These are phyloP conservation scores for Octopus bimaculoides DNA, from an alignment of 1,140 invertebrate species.

Conservation along the genomic window DNA sequence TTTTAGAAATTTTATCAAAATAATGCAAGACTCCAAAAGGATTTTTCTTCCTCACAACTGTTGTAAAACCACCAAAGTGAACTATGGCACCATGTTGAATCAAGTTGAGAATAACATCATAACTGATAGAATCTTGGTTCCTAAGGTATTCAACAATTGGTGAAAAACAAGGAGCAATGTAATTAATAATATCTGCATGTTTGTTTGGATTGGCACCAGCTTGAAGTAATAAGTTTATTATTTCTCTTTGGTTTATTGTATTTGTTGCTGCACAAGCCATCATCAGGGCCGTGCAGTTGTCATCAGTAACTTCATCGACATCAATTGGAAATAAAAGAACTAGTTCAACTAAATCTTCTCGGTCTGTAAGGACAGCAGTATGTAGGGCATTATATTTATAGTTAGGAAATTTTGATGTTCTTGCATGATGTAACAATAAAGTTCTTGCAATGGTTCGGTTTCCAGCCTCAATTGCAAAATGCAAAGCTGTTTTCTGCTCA, in stretches of 20 bases:
- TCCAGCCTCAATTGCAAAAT: slow-evolving; percentile 78
- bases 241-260: slow-evolving; percentile 66
- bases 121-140: slow-evolving; percentile 65
- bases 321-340: slow-evolving; percentile 67
- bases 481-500: slow-evolving; percentile 68
- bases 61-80: slow-evolving; percentile 27
- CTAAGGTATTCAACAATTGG: slow-evolving; percentile 82
- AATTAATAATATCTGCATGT: slow-evolving; percentile 61
- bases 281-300: slow-evolving; percentile 78
- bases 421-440: slow-evolving; percentile 73
- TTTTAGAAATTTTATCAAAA: slow-evolving; percentile 23
- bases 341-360: slow-evolving; percentile 62
- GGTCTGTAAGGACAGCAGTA: slow-evolving; percentile 68
- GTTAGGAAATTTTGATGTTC: slow-evolving; percentile 64
- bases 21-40: slow-evolving; percentile 44
- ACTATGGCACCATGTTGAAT: slow-evolving; percentile 73
- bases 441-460: slow-evolving; percentile 76
- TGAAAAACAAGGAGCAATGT: slow-evolving; percentile 61
- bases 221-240: slow-evolving; percentile 67
- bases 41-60: slow-evolving; percentile 25
- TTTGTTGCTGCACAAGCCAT: slow-evolving; percentile 78
- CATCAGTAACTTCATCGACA: slow-evolving; percentile 61
- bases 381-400: slow-evolving; percentile 82
- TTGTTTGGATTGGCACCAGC: slow-evolving; percentile 61
- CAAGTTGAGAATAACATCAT: slow-evolving; percentile 70